Evolutionary conservation across 92 coral and sea anemone species (phyloP), one percentile per base, ranked within the genome.

Genomic region (Epizoanthus scotinus): DNA sequence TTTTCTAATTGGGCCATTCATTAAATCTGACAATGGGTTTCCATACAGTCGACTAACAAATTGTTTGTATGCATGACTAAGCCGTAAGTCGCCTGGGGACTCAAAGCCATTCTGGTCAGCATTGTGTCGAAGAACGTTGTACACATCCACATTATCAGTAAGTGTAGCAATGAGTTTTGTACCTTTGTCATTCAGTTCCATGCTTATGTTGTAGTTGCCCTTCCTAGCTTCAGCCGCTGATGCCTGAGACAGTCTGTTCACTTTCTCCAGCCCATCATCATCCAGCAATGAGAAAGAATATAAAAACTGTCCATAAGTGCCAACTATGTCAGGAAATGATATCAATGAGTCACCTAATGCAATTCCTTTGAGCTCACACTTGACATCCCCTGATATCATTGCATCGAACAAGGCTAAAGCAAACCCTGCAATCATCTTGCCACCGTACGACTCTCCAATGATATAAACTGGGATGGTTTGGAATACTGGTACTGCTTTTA

Each of bases 371-470:
- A 89, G 86, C 31, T 91, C 22, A 57, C 93, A 87, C 49, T 84
- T 78, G 50, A 91, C 72, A 59, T 80, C 71, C 3, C 75, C 84
- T 31, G 73, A 62, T 17, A 63, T 81, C 22, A 89, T 79, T 25
- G 90, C 89, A 18, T 86, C 77, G 28, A 81, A 66, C 38, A 91
- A 82, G 9, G 91, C 69, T 5, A 79, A 86, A 40, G 89, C 93
- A 71, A 91, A 89, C 7, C 87, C 90, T 31, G 93, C 83, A 24
- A 82, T 83, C 96, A 91, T 91, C 80, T 91, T 91, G 12, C 96
- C 96, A 36, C 96, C 96, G n/a, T 89, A 91, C 1, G 96, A 91
- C 55, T 91, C 96, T 31, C 93, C 87, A 81, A 84, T 83, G 38
- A 91, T 84, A 60, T 77, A 86, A 20, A 91, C 71, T 56, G 96